These are phyloP conservation scores for Paelopatides confundens DNA, from an alignment of 53 echinoderm and acorn worm species.

Conservation along the genomic window DNA sequence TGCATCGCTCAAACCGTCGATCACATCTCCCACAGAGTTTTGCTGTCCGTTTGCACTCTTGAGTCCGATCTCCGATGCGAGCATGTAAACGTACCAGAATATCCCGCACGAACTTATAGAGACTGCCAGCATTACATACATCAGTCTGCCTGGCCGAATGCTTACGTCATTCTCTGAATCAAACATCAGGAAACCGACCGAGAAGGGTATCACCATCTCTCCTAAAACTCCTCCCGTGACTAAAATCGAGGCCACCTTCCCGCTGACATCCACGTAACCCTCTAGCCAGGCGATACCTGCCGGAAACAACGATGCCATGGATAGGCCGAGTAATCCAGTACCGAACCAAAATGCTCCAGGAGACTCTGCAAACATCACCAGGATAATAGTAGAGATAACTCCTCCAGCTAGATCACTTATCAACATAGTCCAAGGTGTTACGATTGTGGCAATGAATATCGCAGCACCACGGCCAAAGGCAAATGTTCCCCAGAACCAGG, in stretches of 20 bases:
- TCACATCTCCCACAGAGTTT: conserved; percentile 59
- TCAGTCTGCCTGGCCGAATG: conserved; percentile 63
- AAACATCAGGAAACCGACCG: conserved; percentile 71
- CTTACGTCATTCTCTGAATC: neutral
- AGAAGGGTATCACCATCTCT: conserved; percentile 84
- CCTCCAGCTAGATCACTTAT: conserved; percentile 66
- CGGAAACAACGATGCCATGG: conserved; percentile 96
- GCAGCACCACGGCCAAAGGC: conserved; percentile 81
- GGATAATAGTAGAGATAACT: conserved; percentile 52
- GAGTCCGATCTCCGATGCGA: conserved; percentile 64
- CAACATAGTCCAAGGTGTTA: conserved; percentile 78
- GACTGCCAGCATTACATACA: conserved; percentile 76
- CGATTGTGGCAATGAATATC: conserved; percentile 80
- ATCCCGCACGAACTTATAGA: conserved; percentile 53
- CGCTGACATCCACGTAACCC: conserved; percentile 75
- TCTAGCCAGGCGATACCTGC: conserved; percentile 93
- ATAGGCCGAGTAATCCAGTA: conserved; percentile 70
- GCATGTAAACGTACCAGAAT: conserved; percentile 63
- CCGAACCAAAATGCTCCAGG: conserved; percentile 73
- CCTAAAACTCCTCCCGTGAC: conserved; percentile 82
- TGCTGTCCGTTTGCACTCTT: neutral
- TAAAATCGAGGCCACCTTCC: conserved; percentile 78
- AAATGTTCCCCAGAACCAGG: conserved; percentile 85
- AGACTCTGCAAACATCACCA: conserved; percentile 58
- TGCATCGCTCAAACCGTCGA: conserved; percentile 52